Conservation (phyloP, 1,140 invertebrate species). For the Diorhabda elongata region DNA sequence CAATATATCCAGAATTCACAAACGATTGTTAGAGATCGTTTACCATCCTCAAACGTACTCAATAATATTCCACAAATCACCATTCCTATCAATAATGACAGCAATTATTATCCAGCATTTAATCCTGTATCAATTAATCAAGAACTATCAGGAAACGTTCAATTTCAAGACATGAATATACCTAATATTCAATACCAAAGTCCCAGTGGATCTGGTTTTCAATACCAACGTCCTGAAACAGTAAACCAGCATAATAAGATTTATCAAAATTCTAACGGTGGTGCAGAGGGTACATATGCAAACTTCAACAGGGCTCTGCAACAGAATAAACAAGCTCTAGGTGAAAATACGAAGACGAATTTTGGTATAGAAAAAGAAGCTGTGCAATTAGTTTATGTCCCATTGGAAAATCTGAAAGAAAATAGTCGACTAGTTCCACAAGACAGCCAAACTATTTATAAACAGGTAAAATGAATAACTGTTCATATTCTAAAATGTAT, state of each 20-base stretch:
- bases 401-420: slow-evolving; percentile 63
- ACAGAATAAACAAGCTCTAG: background rate
- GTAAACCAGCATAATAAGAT: background rate
- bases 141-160: slow-evolving; percentile 22
- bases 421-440: slow-evolving; percentile 22
- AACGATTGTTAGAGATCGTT: slow-evolving; percentile 24
- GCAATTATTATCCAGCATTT: slow-evolving; percentile 30
- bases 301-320: background rate
- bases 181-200: slow-evolving; percentile 24
- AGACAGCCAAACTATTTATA: slow-evolving; percentile 11
- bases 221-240: background rate
- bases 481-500: too few relatives aligned
- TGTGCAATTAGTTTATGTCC: slow-evolving; percentile 75
- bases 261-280: background rate
- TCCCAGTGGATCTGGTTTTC: background rate
- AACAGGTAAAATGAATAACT: background rate
- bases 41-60: slow-evolving; percentile 22
- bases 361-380: slow-evolving; percentile 53
- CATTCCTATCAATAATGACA: slow-evolving; percentile 28
- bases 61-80: slow-evolving; percentile 29
- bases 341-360: slow-evolving; percentile 25
- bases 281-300: background rate
- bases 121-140: slow-evolving; percentile 31
- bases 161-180: background rate
- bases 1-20: slow-evolving; percentile 25